Base-by-base conservation (phyloP, 2,888 invertebrate genomes). In the Hyles lineata region DNA sequence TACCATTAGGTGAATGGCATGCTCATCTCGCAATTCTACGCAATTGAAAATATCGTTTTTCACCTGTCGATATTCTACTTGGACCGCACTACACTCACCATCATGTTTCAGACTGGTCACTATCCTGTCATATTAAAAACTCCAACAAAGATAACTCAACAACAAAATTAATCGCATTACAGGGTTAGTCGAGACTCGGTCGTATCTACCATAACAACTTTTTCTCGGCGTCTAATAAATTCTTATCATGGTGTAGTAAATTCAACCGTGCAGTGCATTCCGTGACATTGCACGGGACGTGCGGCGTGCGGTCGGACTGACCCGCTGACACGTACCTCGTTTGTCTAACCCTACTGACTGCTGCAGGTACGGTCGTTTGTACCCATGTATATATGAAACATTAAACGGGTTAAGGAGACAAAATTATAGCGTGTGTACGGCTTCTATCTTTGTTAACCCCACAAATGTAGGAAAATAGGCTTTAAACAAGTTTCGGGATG, bases 191-290 rank as follows among this genome's bases (percentile, higher is more conserved):
- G 11, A 2, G n/a, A 35, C 62, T 35, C 50, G 7, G 17, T 43
- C 50, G 67, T 67, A 43, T 67, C 67, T 67, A 43, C 43, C 43
- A 15, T 11, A 23, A 50, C 67, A 23, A 23, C n/a, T 67, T 50
- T 67, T 67, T 50, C 43, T 67, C 50, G 23, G 43, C 43, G 21
- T 63, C 32, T 17, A 67, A 67, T 67, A 67, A 67, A 67, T 67
- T 67, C 23, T 15, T 43, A 67, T 50, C 23, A 67, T 11, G 67
- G 50, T 17, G 23, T 50, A 50, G 43, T 67, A 67, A 67, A 67
- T 67, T n/a, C 67, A 67, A 17, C 67, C 23, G 67, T 43, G 67
- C 67, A 50, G 67, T 50, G 67, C 43, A 67, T 67, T 67, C 50
- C 67, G 67, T 67, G 67, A 43, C 19, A 43, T 43, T 23, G 43